Evolutionary conservation across 2,888 invertebrate genomes (phyloP).

Genomic region (Oxytorus armatus): DNA sequence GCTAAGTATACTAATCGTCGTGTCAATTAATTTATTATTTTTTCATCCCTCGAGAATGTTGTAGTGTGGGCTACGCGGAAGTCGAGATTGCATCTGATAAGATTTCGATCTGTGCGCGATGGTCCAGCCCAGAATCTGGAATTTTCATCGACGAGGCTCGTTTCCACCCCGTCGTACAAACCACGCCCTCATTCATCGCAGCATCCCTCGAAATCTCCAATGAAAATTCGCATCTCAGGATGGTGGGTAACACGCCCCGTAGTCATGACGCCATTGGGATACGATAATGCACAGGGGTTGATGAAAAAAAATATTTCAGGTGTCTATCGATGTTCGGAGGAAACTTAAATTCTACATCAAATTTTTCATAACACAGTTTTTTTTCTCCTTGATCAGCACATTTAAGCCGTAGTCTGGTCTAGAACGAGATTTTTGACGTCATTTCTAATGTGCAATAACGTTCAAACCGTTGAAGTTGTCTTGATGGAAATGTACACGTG

Average conservation of each 20-base stretch:
- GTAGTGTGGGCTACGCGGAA: conserved; percentile 34
- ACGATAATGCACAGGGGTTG: conserved; percentile 50
- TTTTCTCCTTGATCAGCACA: too few species aligned
- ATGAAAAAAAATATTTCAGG: background rate
- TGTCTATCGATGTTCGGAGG: background rate
- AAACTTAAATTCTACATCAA: background rate
- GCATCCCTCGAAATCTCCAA: conserved; percentile 71
- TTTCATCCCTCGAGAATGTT: conserved; percentile 7
- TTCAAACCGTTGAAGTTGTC: too few species aligned
- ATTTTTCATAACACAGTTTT: conserved; percentile 17
- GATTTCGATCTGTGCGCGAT: conserved; percentile 60
- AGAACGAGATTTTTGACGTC: too few species aligned
- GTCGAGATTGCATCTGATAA: conserved; percentile 69
- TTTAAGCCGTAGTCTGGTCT: too few species aligned
- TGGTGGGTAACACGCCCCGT: conserved; percentile 66
- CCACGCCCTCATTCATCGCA: conserved; percentile 69
- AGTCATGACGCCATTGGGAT: conserved; percentile 68
- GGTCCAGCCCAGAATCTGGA: conserved; percentile 62
- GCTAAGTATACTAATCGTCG: background rate
- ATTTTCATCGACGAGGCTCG: conserved; percentile 47
- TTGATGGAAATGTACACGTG: too few species aligned
- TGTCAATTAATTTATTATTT: conserved; percentile 25
- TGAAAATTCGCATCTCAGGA: conserved; percentile 55
- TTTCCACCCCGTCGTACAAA: conserved; percentile 62
- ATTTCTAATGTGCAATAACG: too few species aligned